Evolutionary conservation across 2,888 invertebrate species (phyloP).

Genomic region (Pyrrhosoma nymphula): DNA sequence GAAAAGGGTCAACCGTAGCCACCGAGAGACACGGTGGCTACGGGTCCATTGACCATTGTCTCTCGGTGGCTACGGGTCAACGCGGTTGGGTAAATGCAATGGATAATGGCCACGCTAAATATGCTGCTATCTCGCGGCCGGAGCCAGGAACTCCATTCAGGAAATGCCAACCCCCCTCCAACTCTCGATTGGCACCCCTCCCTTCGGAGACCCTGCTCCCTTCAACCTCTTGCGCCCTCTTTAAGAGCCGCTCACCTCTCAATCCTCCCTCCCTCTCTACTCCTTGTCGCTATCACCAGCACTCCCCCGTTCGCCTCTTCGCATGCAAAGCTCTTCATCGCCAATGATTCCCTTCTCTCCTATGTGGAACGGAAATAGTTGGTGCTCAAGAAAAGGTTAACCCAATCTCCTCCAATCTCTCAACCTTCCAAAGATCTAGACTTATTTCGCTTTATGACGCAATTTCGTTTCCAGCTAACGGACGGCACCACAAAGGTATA

Average conservation of each 20-base stretch:
- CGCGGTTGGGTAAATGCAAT: neutral
- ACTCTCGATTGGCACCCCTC: neutral
- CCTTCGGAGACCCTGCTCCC: neutral
- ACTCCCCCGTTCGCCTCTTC: neutral
- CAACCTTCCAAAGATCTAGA: neutral
- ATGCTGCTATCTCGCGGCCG: conserved; percentile 7
- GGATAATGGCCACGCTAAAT: neutral
- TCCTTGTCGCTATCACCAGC: neutral
- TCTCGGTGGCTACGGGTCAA: too few relatives aligned
- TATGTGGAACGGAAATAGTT: conserved; percentile 18
- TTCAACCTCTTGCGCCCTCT: conserved; percentile 4
- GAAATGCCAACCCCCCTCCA: conserved; percentile 62
- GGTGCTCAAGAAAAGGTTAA: neutral
- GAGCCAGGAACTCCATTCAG: conserved; percentile 38
- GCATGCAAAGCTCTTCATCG: neutral
- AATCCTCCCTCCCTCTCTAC: neutral
- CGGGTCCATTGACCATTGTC: too few relatives aligned
- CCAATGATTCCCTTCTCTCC: neutral
- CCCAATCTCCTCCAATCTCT: neutral
- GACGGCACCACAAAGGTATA: neutral
- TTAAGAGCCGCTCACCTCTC: neutral
- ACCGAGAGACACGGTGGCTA: too few relatives aligned
- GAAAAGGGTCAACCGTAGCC: too few relatives aligned
- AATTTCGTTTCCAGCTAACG: neutral
- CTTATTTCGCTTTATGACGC: neutral